Evolutionary conservation across 1,140 invertebrate genomes (phyloP).

Genomic region (Ooceraea biroi): DNA sequence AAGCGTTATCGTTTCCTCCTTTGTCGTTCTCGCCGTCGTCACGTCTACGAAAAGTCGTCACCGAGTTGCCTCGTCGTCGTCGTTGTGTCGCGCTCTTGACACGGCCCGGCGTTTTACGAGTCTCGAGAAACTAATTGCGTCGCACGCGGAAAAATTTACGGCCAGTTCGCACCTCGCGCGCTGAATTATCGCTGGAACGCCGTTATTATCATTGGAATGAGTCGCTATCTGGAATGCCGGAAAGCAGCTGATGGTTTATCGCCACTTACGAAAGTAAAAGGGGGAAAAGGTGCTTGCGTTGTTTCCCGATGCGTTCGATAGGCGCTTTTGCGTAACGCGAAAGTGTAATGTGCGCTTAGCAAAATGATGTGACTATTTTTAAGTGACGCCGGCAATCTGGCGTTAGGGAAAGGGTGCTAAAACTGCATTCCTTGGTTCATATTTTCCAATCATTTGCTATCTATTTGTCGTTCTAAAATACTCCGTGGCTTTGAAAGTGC

Average conservation of each 20-base stretch:
- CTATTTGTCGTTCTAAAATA: background rate
- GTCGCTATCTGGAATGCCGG: conserved; percentile 26
- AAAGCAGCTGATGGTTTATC: conserved; percentile 43
- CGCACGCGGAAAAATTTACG: conserved; percentile 44
- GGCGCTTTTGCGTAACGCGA: conserved; percentile 13
- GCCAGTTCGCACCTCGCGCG: conserved; percentile 18
- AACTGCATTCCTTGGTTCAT: too few species aligned
- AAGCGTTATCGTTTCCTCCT: conserved; percentile 27
- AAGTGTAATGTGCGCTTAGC: conserved; percentile 12
- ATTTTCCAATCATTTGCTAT: background rate
- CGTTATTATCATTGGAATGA: conserved; percentile 30
- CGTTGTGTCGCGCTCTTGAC: too few species aligned
- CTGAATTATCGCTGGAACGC: conserved; percentile 33
- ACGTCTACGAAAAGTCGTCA: conserved; percentile 1
- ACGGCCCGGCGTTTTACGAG: conserved; percentile 33
- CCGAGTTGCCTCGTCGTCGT: too few species aligned
- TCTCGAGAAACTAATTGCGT: conserved; percentile 36
- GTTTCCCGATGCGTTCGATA: conserved; percentile 3
- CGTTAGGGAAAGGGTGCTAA: too few species aligned
- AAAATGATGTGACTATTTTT: background rate
- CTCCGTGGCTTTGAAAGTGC: background rate
- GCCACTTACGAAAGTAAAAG: background rate
- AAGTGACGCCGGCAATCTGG: background rate
- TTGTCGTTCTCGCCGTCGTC: conserved; percentile 4
- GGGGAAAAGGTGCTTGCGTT: conserved; percentile 10